phyloP scores from a whole-genome alignment of 1,140 invertebrate species.

The Drosophila triauraria region DNA sequence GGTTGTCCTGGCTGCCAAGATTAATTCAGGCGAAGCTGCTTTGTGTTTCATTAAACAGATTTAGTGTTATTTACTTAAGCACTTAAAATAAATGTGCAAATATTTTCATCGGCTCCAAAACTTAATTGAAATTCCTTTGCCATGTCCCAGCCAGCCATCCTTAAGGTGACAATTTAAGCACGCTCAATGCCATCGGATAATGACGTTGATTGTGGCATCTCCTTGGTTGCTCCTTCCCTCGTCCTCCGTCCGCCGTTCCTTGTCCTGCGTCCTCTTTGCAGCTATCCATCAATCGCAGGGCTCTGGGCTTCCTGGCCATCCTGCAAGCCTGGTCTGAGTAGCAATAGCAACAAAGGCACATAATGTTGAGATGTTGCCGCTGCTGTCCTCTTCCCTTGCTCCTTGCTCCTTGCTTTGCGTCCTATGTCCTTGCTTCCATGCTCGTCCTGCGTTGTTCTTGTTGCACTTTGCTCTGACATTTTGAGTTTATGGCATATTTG shows the following conservation, averaged over 20 bases:
- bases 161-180: constrained; percentile 77
- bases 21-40: constrained; percentile 57
- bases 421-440: constrained; percentile 21
- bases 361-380: constrained; percentile 71
- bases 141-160: constrained; percentile 34
- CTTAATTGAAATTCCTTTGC: constrained; percentile 69
- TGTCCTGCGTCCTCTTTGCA: constrained; percentile 14
- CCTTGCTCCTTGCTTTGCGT: constrained; percentile 1
- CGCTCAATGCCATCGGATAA: constrained; percentile 70
- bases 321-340: constrained; percentile 30
- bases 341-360: constrained; percentile 47
- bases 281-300: constrained; percentile 74
- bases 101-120: constrained; percentile 44
- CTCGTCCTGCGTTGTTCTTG: constrained; percentile 40
- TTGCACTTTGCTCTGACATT: constrained; percentile 78
- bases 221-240: constrained; percentile 27
- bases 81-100: constrained; percentile 49
- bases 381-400: constrained; percentile 40
- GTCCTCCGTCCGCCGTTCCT: constrained; percentile 3
- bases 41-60: constrained; percentile 67
- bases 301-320: constrained; percentile 36
- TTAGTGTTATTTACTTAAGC: constrained; percentile 62
- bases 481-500: constrained; percentile 81
- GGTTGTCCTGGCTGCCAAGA: constrained; percentile 36
- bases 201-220: constrained; percentile 73